Evolutionary conservation across 35 echinoderm and acorn worm genomes (phyloP), one percentile per base, ranked within the genome.

Genomic region (Stichopus chloronotus): DNA sequence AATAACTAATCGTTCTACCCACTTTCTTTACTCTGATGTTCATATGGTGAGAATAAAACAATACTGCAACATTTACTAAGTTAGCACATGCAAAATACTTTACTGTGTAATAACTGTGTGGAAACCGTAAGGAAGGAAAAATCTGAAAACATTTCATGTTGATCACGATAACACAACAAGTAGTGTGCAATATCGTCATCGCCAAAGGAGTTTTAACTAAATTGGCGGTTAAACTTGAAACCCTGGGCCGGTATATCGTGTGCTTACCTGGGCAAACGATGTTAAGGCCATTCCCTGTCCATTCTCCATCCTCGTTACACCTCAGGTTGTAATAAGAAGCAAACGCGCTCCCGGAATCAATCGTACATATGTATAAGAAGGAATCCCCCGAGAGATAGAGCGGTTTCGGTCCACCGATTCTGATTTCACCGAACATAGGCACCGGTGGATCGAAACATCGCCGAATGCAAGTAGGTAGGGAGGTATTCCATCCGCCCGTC

Each of bases 361-460:
- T 72, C 20, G 55, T 59, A 58, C 90, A 91, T 14, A 58, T 25
- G 56, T 57, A 91, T 6, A 57, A 20, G 16, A 91, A 57, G 2
- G 56, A 13, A 77, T 91, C 90, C 0, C 90, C 90, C 5, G 54
- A 19, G 54, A 91, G 8, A 58, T 91, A 91, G 5, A 78, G 11
- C 14, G 74, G 8, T 78, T 79, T 77, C 8, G 69, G 71, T 24
- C 71, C 59, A 7, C 90, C 90, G 52, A 91, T 65, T 6, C 17
- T 7, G 19, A 91, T 91, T 58, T 91, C 52, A 13, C 52, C 90
- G 72, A 91, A 91, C 71, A 79, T 25, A 5, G 90, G 90, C 4
- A 91, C 56, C 20, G 90, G 90, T 1, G 59, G 71, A 17, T 20
- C 25, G 7, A 53, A 17, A 58, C 90, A 91, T 14, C 4, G 52